Percentiles rank a stretch among this genome's conserved stretches.
These are phyloP conservation scores for Phocides pigmalion DNA, from an alignment of 1,140 invertebrate species.

Conservation along the genomic window DNA sequence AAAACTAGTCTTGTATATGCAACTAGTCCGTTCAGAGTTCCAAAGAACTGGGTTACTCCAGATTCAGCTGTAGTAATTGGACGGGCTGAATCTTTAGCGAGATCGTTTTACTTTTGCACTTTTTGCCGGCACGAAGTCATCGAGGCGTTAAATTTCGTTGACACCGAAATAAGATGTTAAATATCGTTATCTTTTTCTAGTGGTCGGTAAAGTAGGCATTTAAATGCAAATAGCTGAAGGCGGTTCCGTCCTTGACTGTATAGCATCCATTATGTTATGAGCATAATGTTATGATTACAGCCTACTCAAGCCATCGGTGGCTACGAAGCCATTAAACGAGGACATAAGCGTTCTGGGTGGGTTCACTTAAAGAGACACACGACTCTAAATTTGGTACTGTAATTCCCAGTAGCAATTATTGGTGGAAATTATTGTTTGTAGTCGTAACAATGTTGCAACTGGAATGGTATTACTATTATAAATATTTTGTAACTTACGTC, in stretches of 20 bases:
- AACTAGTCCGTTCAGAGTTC: slow-evolving; percentile 9
- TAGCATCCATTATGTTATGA: slow-evolving; percentile 22
- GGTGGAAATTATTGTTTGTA: not conserved
- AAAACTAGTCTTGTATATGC: slow-evolving; percentile 11
- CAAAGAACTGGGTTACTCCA: slow-evolving; percentile 18
- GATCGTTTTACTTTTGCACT: slow-evolving; percentile 11
- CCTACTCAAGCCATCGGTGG: slow-evolving; percentile 8
- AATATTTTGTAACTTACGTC: not conserved
- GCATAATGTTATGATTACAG: slow-evolving; percentile 30
- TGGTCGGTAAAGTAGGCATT: slow-evolving; percentile 13
- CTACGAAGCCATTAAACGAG: slow-evolving; percentile 16
- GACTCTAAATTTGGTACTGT: not conserved
- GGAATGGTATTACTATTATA: no score
- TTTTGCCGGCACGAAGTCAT: slow-evolving; percentile 9
- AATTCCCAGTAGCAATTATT: no score
- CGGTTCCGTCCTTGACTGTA: slow-evolving; percentile 12
- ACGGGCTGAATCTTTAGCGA: not conserved
- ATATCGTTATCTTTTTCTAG: slow-evolving; percentile 1
- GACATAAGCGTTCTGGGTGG: slow-evolving; percentile 18
- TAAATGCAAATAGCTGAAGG: slow-evolving; percentile 17
- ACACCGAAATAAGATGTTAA: slow-evolving; percentile 16
- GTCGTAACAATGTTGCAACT: no score
- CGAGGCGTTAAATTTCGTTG: slow-evolving; percentile 12
- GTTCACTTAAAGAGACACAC: slow-evolving; percentile 17
- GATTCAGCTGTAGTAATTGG: slow-evolving; percentile 17